Evolutionary conservation across 2,113 vertebrate species (phyloP), one percentile per base, ranked within the genome.

Genomic region (Nesogale talazaci): DNA sequence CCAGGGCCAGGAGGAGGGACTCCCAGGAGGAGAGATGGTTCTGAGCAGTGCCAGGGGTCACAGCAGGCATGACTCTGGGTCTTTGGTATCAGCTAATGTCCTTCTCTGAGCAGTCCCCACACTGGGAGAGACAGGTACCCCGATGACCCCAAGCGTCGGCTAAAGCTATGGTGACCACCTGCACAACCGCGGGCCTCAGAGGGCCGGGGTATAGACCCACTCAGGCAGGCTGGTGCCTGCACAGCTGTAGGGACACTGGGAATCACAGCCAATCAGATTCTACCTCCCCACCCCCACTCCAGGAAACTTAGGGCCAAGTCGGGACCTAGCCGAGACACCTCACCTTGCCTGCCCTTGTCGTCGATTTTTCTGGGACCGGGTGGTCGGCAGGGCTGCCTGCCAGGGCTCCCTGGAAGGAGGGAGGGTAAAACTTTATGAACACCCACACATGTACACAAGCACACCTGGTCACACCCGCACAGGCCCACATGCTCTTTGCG

Each of bases 381-480:
- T 10, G 3, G 1, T 29, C 69, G 29, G 52, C 70, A 7, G 36
- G 67, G 46, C 46, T 52, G 46, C 7, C 6, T 7, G 17, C 83
- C 61, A 29, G 0, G 1, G 38, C 36, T 69, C 72, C 78, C 65
- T 31, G 27, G 72, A 23, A 46, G 69, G 57, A n/a, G 23, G 29
- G 1, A 4, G 72, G 38, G 59, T 22, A 9, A 52, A 52, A 52
- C 46, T 1, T 34, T 46, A 72, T 0, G 15, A 15, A n/a, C 1
- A 6, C 20, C 2, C n/a, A 1, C 9, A 2, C 4, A 6, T 12
- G 1, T 6, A 19, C 8, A 2, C 6, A 6, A 27, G 0, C 3
- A 4, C 38, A 7, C 2, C 4, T 34, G 15, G 22, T 4, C 69
- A 22, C 36, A 2, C 2, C 0, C 29, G 20, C 3, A 20, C 3